Base-by-base conservation (phyloP, 2,113 vertebrate species). In the Etheostoma cragini region DNA sequence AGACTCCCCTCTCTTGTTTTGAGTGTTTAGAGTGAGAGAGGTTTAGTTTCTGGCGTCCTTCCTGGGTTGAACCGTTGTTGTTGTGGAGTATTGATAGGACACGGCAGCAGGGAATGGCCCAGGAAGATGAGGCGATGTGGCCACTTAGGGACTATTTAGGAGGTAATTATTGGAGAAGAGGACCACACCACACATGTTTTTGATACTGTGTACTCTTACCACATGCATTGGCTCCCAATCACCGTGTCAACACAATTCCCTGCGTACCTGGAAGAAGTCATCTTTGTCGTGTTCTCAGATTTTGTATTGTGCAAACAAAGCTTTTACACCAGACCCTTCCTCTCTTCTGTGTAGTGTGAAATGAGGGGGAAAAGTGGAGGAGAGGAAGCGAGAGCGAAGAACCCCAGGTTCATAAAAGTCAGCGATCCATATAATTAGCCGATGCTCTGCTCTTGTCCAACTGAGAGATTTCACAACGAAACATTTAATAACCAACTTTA, bases 391-490 rank as follows among this genome's bases (percentile, higher is more conserved):
- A 75, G 46, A 79, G 65, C 57, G 6, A 67, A 53, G 56, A 57
- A 61, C 49, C 49, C 33, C 3, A 13, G n/a, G 35, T 58, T 81
- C 60, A 65, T 82, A 49, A 83, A 86, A 79, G 70, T 69, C 84
- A 87, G 22, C 60, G 84, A 78, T 75, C 82, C 76, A 22, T 81
- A 58, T 91, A 89, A 87, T 88, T 88, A 71, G 78, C 81, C 49
- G 60, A 76, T 67, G 61, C 47, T 65, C 63, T 33, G 49, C 65
- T 82, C 66, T 68, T 88, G 52, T 89, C 71, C 30, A 81, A 76
- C 60, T 67, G 50, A 66, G 64, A 73, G 71, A 33, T 30, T 72
- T 89, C 50, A 58, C 21, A 47, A 63, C 50, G 42, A 60, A 83
- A 87, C 67, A 81, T 83, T 80, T 84, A 75, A 80, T 75, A 81